Evolutionary conservation across 1,140 invertebrate genomes (phyloP).

Genomic region (Drepana arcuata): DNA sequence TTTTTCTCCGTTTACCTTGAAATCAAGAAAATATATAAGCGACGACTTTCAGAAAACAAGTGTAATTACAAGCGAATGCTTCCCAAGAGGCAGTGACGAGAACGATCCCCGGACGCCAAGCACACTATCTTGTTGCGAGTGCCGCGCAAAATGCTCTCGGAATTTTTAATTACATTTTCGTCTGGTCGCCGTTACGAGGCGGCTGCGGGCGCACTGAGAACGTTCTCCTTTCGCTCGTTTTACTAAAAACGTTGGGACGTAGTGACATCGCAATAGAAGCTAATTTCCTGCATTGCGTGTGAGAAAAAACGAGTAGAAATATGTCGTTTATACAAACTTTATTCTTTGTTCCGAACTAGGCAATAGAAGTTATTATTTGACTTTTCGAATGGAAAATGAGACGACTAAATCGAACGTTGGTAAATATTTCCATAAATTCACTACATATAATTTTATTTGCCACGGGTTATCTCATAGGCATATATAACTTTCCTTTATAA

Average conservation of each 20-base stretch:
- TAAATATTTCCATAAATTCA: too few relatives aligned
- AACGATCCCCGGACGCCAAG: slow-evolving; percentile 54
- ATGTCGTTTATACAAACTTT: slow-evolving; percentile 38
- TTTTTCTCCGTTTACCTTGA: slow-evolving; percentile 5
- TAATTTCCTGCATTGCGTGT: slow-evolving; percentile 69
- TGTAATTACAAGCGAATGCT: slow-evolving; percentile 67
- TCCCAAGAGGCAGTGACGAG: slow-evolving; percentile 60
- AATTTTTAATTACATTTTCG: slow-evolving; percentile 73
- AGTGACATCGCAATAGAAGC: slow-evolving; percentile 69
- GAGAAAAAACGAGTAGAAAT: slow-evolving; percentile 61
- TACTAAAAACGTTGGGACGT: slow-evolving; percentile 66
- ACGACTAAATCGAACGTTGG: not conserved
- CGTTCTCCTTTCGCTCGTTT: slow-evolving; percentile 58
- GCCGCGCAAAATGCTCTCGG: slow-evolving; percentile 63
- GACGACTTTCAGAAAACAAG: slow-evolving; percentile 56
- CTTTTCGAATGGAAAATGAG: too few relatives aligned
- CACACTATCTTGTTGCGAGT: slow-evolving; percentile 67
- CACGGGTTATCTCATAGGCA: too few relatives aligned
- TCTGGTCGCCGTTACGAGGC: slow-evolving; percentile 58
- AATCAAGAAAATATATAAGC: too few relatives aligned
- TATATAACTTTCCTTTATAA: too few relatives aligned
- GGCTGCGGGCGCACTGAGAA: slow-evolving; percentile 50
- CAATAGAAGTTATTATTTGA: too few relatives aligned
- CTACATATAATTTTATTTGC: too few relatives aligned
- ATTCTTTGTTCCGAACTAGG: too few relatives aligned